phyloP scores from a whole-genome alignment of 2,797 vertebrate species.

The Lutjanus argentimaculatus region DNA sequence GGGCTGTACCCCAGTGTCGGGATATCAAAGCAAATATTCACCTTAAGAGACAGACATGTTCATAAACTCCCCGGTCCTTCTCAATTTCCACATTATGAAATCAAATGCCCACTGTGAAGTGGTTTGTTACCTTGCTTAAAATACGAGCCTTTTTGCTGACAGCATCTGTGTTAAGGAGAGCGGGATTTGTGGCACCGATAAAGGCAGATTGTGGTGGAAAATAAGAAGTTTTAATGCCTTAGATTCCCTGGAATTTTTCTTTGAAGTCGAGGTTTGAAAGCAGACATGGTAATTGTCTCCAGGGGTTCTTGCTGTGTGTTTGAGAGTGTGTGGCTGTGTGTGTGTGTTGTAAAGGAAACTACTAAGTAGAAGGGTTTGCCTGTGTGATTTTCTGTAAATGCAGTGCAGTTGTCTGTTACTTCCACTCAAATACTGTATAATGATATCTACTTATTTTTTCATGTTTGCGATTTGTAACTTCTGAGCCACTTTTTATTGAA shows the following conservation, averaged over 20 bases:
- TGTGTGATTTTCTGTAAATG: constrained; percentile 29
- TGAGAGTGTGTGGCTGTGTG: constrained; percentile 22
- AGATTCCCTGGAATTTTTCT: constrained; percentile 73
- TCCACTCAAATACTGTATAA: constrained; percentile 12
- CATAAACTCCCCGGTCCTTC: constrained; percentile 77
- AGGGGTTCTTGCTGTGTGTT: constrained; percentile 58
- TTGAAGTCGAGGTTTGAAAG: constrained; percentile 76
- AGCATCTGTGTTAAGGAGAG: constrained; percentile 65
- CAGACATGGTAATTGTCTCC: constrained; percentile 81
- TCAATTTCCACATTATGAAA: constrained; percentile 78
- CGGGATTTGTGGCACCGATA: constrained; percentile 73
- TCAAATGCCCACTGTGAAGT: constrained; percentile 69
- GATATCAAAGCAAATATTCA: constrained; percentile 85
- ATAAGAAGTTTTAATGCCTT: constrained; percentile 79
- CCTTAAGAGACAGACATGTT: constrained; percentile 78
- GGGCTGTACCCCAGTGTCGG: constrained; percentile 69
- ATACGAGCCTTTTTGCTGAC: constrained; percentile 60
- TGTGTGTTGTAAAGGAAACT: constrained; percentile 43
- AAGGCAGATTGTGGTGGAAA: constrained; percentile 72
- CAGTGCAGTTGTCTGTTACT: constrained; percentile 35
- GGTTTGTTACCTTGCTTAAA: constrained; percentile 69
- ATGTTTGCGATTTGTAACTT: constrained; percentile 4
- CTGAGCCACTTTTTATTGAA: constrained; percentile 20
- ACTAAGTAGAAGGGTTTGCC: constrained; percentile 36
- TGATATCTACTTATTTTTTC: constrained; percentile 11